A percentile compares a stretch with the other conserved stretches of the same genome.
Evolutionary conservation across 2,888 invertebrate genomes (phyloP).

Genomic region (Leptinotarsa rubiginosa): DNA sequence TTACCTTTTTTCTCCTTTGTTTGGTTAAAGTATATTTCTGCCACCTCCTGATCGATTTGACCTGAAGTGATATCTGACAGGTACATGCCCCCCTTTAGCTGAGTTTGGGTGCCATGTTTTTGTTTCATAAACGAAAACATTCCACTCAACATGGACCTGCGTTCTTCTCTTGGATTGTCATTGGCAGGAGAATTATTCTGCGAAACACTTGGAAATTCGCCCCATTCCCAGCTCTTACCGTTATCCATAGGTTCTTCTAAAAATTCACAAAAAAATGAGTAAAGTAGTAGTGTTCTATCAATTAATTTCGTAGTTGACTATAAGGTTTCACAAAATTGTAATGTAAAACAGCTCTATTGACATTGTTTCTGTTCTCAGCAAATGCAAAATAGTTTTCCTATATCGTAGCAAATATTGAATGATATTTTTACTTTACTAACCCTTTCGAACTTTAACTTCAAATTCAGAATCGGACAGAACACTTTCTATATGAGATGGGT

Average conservation of each 20-base stretch:
- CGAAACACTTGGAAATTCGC: slow-evolving; percentile 77
- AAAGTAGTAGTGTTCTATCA: too few species aligned
- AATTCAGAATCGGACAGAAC: slow-evolving; percentile 94
- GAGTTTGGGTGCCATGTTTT: slow-evolving; percentile 62
- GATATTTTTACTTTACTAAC: slow-evolving; percentile 55
- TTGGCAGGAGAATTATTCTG: slow-evolving; percentile 55
- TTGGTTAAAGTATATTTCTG: slow-evolving; percentile 85
- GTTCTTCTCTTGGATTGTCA: slow-evolving; percentile 53
- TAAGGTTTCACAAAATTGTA: too few species aligned
- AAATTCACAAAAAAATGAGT: not conserved
- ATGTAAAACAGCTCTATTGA: too few species aligned
- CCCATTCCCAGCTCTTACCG: slow-evolving; percentile 89
- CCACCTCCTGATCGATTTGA: slow-evolving; percentile 91
- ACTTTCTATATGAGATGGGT: slow-evolving; percentile 74
- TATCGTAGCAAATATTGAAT: too few species aligned
- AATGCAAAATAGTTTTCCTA: too few species aligned
- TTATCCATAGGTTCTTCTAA: slow-evolving; percentile 57
- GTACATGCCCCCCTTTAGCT: slow-evolving; percentile 82
- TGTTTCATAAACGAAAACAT: slow-evolving; percentile 95
- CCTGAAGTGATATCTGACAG: slow-evolving; percentile 91
- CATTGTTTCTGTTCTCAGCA: too few species aligned
- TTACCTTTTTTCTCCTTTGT: slow-evolving; percentile 56
- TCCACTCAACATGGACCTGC: slow-evolving; percentile 83
- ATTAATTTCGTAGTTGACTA: too few species aligned
- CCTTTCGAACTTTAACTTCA: slow-evolving; percentile 74